Base-by-base conservation (phyloP, 2,797 vertebrate genomes). In the Sylvilagus floridanus region DNA sequence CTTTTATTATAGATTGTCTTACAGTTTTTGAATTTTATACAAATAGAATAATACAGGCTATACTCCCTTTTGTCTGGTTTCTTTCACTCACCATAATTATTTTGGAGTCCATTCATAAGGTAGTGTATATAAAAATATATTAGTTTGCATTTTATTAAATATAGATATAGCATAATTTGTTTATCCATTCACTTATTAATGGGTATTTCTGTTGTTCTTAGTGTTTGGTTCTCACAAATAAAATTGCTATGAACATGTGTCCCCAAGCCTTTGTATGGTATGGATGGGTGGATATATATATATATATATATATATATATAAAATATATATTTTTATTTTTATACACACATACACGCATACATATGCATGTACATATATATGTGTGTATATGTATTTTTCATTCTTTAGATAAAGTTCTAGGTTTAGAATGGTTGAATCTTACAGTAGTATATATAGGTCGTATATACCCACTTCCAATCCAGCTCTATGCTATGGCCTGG, bases 371-470 rank as follows among this genome's bases (percentile, higher is more conserved):
- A 47, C 42, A 47, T 47, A 47, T 47, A 47, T 47, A 47, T 47
- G 8, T 47, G 42, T 47, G 42, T 47, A 47, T 47, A 66, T 62
- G 14, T 28, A 5, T 54, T 82, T 91, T 50, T 91, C 76, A 57
- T 90, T 30, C 83, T n/a, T 83, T 77, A 42, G 22, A 22, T 50
- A 86, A 84, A 91, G 69, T 91, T 52, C 42, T 71, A 65, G 32
- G 63, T 63, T n/a, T 32, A 9, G 52, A 83, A 62, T 82, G n/a
- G 24, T 14, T 87, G 42, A 72, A 68, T 89, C 26, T 82, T 28
- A n/a, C 50, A 7, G 13, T 73, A 66, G 13, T 62, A 50, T 82
- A 47, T 69, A 60, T 60, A 87, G 62, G 7, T 82, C 81, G 68
- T 91, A 42, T 42, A 42, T 42, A 42, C 42, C 42, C 42, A 42